These are phyloP conservation scores for Xyliphius kryptos DNA, from an alignment of 2,113 vertebrate genomes.

Conservation along the genomic window DNA sequence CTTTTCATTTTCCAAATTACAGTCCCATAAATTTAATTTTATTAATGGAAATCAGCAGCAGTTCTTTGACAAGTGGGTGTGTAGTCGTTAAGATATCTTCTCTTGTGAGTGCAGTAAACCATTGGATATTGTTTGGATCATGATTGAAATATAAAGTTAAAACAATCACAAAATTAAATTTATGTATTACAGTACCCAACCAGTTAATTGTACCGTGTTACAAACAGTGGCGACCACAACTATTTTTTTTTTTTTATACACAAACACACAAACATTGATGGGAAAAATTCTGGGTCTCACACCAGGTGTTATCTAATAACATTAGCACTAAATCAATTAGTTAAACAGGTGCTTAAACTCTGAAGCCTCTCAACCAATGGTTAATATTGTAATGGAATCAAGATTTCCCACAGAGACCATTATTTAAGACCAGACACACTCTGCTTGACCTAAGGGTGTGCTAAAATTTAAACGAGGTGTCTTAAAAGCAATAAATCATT, in stretches of 20 bases:
- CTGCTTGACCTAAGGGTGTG: not conserved
- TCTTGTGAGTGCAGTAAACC: too few relatives aligned
- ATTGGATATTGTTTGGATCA: too few relatives aligned
- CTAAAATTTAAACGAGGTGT: constrained; percentile 3
- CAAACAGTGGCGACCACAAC: too few relatives aligned
- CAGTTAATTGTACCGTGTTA: too few relatives aligned
- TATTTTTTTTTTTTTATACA: not conserved
- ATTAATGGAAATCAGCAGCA: too few relatives aligned
- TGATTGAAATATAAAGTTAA: too few relatives aligned
- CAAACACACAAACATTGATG: constrained; percentile 20
- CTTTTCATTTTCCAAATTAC: too few relatives aligned
- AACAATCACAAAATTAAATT: too few relatives aligned
- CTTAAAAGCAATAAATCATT: constrained; percentile 16
- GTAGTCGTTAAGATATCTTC: too few relatives aligned
- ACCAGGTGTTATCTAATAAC: constrained; percentile 5
- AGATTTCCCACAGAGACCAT: constrained; percentile 4
- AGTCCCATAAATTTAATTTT: too few relatives aligned
- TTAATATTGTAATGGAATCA: constrained; percentile 31
- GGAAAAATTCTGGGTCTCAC: not conserved
- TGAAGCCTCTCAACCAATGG: not conserved
- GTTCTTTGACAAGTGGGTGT: too few relatives aligned
- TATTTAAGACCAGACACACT: constrained; percentile 28
- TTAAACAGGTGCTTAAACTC: constrained; percentile 10
- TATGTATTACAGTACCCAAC: too few relatives aligned
- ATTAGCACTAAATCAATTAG: constrained; percentile 16